phyloP scores from a whole-genome alignment of 2,113 vertebrate genomes.

The Cololabis saira region DNA sequence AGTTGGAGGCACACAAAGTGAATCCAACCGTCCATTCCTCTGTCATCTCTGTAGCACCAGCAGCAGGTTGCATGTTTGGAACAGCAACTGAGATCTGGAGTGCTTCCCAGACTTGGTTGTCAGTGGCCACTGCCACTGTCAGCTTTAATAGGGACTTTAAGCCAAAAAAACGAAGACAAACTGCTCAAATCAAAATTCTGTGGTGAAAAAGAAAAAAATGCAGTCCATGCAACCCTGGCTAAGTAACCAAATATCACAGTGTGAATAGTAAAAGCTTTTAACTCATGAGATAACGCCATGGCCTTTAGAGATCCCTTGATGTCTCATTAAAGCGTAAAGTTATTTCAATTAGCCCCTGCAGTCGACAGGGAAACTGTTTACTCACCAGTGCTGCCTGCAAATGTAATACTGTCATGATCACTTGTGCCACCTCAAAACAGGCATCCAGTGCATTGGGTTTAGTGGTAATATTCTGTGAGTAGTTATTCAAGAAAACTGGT shows the following conservation, averaged over 20 bases:
- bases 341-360: slow-evolving; percentile 58
- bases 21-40: slow-evolving; percentile 25
- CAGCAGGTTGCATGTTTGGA: slow-evolving; percentile 57
- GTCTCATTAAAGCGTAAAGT: slow-evolving; percentile 48
- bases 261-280: slow-evolving; percentile 37
- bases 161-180: slow-evolving; percentile 61
- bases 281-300: slow-evolving; percentile 24
- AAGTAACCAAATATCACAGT: slow-evolving; percentile 13
- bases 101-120: slow-evolving; percentile 67
- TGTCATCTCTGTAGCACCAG: slow-evolving; percentile 40
- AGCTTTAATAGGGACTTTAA: slow-evolving; percentile 52
- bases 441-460: slow-evolving; percentile 19
- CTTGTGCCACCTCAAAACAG: slow-evolving; percentile 40
- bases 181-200: slow-evolving; percentile 44
- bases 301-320: slow-evolving; percentile 52
- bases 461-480: slow-evolving; percentile 29
- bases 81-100: slow-evolving; percentile 71
- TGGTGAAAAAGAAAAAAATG: slow-evolving; percentile 31
- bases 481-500: slow-evolving; percentile 42
- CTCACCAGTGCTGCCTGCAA: slow-evolving; percentile 52
- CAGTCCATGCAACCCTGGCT: slow-evolving; percentile 12
- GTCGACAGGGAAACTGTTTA: slow-evolving; percentile 54
- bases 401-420: slow-evolving; percentile 62
- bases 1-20: slow-evolving; percentile 26
- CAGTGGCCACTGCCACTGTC: slow-evolving; percentile 57